Evolutionary conservation across 2,113 vertebrate species (phyloP).

Genomic region (Rhizomys pruinosus): DNA sequence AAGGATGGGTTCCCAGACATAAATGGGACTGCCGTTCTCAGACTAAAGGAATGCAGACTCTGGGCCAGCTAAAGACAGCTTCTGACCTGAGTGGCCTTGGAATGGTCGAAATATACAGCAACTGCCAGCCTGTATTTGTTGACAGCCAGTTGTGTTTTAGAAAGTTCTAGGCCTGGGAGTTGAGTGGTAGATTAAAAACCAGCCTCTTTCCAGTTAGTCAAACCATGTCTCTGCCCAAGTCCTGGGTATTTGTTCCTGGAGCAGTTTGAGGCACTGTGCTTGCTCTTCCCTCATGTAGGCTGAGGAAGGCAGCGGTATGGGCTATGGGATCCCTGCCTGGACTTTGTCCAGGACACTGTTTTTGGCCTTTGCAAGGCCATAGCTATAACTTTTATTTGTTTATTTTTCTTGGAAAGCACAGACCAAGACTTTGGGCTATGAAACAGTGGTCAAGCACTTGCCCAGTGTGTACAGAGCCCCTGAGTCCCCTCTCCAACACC

Average conservation of each 20-base stretch:
- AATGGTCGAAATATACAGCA: background rate
- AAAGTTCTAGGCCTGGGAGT: slow-evolving; percentile 11
- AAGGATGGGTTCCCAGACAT: background rate
- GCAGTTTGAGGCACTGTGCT: background rate
- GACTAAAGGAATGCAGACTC: background rate
- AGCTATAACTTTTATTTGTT: background rate
- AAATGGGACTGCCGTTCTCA: background rate
- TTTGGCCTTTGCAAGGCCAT: background rate
- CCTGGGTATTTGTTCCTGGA: too few relatives aligned
- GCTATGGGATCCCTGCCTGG: background rate
- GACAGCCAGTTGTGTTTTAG: background rate
- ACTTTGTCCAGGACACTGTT: background rate
- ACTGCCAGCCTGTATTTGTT: background rate
- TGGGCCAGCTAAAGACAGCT: slow-evolving; percentile 15
- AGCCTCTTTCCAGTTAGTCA: accelerated
- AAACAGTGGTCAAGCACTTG: background rate
- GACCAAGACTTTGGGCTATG: background rate
- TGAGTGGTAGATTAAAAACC: background rate
- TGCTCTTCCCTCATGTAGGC: background rate
- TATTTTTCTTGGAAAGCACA: background rate
- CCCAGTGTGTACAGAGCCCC: background rate
- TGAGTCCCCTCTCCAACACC: background rate
- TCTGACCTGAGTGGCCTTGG: slow-evolving; percentile 14
- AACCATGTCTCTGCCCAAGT: background rate
- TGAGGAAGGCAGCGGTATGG: background rate